Percentiles rank a stretch among this genome's conserved stretches.
Evolutionary conservation across 2,113 vertebrate genomes (phyloP).

Genomic region (Epinephelus lanceolatus): DNA sequence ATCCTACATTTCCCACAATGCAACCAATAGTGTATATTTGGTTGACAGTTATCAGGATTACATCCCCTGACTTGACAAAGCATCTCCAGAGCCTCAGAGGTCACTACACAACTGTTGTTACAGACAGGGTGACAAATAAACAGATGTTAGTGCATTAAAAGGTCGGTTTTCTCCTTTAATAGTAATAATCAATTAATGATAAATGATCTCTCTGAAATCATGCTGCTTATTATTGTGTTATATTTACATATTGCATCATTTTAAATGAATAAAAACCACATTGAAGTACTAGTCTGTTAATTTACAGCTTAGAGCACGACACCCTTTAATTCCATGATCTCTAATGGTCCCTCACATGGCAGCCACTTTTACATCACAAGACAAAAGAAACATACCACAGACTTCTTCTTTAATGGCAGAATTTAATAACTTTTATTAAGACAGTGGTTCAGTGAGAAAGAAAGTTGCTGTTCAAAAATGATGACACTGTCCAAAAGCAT

Average conservation of each 20-base stretch:
- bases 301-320: neutral
- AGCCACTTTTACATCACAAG: slow-evolving; percentile 1
- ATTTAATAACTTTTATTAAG: slow-evolving; percentile 15
- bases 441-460: neutral
- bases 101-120: neutral
- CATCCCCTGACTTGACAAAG: neutral
- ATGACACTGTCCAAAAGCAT: neutral
- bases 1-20: neutral
- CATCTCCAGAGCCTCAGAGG: neutral
- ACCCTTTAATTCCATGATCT: neutral
- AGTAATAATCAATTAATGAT: neutral
- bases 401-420: neutral
- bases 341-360: neutral
- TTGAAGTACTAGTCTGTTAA: neutral
- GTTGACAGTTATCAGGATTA: neutral
- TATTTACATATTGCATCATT: neutral
- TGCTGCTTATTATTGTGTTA: too few species aligned
- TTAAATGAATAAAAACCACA: neutral
- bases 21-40: neutral
- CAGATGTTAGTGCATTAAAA: neutral
- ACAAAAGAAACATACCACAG: neutral
- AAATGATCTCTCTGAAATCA: neutral
- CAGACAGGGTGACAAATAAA: neutral
- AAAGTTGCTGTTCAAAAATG: neutral
- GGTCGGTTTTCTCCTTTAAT: neutral